phyloP scores from a whole-genome alignment of 2,888 invertebrate species.

The Sylvicola cinctus region DNA sequence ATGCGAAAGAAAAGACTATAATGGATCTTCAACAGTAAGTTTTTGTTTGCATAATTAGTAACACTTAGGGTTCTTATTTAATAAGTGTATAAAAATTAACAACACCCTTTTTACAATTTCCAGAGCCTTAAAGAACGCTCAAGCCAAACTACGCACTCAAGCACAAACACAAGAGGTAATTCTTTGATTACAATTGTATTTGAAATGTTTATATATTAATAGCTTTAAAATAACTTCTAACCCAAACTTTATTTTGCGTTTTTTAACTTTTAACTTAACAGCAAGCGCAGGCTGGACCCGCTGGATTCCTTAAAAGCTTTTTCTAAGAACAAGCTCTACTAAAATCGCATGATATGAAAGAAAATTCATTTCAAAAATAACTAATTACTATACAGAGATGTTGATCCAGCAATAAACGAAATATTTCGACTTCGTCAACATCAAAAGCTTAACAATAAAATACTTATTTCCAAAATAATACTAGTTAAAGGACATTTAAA shows the following conservation, averaged over 20 bases:
- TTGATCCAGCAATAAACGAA: not conserved
- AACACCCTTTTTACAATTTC: constrained; percentile 10
- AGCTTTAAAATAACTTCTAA: constrained; percentile 3
- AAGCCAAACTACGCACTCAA: constrained; percentile 74
- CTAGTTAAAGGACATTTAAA: not conserved
- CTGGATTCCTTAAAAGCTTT: constrained; percentile 88
- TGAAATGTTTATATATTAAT: constrained; percentile 6
- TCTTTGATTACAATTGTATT: constrained; percentile 6
- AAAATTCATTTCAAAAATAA: not conserved
- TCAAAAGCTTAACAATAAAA: not conserved
- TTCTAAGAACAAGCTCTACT: constrained; percentile 38
- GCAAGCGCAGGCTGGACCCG: constrained; percentile 56
- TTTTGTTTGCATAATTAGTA: constrained; percentile 5
- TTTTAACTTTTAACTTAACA: constrained; percentile 16
- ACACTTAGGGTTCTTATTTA: not conserved
- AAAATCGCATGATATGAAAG: not conserved
- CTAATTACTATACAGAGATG: not conserved
- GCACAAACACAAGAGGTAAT: constrained; percentile 42
- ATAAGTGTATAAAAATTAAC: not conserved
- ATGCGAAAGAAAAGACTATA: constrained; percentile 78
- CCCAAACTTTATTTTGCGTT: constrained; percentile 11
- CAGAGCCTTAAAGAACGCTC: constrained; percentile 76
- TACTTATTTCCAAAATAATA: not conserved
- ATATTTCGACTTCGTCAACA: not conserved
- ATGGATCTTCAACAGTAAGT: constrained; percentile 82